phyloP scores from a whole-genome alignment of 2,888 invertebrate genomes.

The Rapana venosa region DNA sequence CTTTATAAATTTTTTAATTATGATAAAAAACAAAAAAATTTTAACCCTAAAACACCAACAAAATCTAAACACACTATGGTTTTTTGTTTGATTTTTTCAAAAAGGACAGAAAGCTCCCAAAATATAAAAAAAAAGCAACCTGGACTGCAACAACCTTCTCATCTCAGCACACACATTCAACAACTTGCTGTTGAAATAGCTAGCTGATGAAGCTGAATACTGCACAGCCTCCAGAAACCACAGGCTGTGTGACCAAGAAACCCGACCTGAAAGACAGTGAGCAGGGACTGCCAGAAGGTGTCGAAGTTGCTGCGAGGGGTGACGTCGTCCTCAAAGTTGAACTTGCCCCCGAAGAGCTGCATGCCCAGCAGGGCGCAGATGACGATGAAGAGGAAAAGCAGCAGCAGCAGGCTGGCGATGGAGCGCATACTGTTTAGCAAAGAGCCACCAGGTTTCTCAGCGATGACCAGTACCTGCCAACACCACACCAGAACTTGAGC shows the following conservation, averaged over 20 bases:
- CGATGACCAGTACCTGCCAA: slow-evolving; percentile 96
- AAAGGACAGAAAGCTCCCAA: too few species aligned
- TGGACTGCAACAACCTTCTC: too few species aligned
- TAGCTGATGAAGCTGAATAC: too few species aligned
- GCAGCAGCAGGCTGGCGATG: slow-evolving; percentile 97
- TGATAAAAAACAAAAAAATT: too few species aligned
- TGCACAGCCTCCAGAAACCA: too few species aligned
- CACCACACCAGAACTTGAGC: not conserved
- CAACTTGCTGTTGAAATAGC: too few species aligned
- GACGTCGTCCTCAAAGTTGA: slow-evolving; percentile 84
- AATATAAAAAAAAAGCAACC: too few species aligned
- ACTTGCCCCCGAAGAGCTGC: slow-evolving; percentile 99
- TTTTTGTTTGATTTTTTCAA: too few species aligned
- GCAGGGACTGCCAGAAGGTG: slow-evolving; percentile 97
- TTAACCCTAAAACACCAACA: too few species aligned
- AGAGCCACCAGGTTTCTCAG: slow-evolving; percentile 98
- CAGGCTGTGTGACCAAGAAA: not conserved
- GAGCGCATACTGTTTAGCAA: slow-evolving; percentile 99
- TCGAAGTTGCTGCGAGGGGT: slow-evolving; percentile 99
- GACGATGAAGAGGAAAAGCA: slow-evolving; percentile 99
- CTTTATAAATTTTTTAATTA: too few species aligned
- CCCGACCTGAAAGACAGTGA: slow-evolving; percentile 90
- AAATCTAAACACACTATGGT: too few species aligned
- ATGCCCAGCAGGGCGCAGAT: slow-evolving; percentile 99
- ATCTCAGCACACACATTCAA: too few species aligned